Conservation (phyloP, 2,113 vertebrate species). For the Indri indri region DNA sequence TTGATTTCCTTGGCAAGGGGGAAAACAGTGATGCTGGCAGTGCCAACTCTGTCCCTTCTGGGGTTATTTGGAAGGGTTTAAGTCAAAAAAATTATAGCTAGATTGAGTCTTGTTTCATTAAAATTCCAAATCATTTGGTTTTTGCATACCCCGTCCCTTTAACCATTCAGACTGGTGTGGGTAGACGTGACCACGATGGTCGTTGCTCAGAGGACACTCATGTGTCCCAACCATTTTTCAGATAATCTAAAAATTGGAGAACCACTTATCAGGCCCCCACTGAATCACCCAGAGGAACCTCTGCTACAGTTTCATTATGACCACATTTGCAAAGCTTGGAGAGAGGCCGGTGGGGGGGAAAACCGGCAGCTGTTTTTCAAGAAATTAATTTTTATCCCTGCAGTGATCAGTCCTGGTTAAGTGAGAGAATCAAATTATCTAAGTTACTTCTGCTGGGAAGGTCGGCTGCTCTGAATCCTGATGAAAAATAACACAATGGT, state of each 20-base stretch:
- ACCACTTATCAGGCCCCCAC: not conserved
- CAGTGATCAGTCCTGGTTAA: conserved; percentile 80
- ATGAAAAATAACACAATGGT: conserved; percentile 78
- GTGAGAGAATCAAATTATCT: conserved; percentile 80
- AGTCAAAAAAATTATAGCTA: not conserved
- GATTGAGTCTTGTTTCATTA: not conserved
- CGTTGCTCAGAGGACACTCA: not conserved
- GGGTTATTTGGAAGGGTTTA: not conserved
- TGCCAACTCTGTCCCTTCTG: not conserved
- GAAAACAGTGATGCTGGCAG: not conserved
- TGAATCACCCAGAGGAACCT: not conserved
- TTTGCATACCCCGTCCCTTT: not conserved
- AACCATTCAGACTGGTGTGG: not conserved
- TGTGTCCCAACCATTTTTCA: not conserved
- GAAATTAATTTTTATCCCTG: conserved; percentile 79
- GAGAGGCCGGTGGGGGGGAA: conserved; percentile 43
- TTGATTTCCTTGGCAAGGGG: not conserved
- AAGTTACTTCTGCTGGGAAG: conserved; percentile 80
- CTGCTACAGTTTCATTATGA: not conserved
- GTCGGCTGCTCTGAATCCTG: conserved; percentile 77
- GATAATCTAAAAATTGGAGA: not conserved
- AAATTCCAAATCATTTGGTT: not conserved
- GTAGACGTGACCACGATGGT: fast-evolving
- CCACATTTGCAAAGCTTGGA: conserved; percentile 24
- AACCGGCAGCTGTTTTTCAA: conserved; percentile 74